These are phyloP conservation scores for Magallana angulata DNA, from an alignment of 1,140 invertebrate genomes.

Conservation along the genomic window DNA sequence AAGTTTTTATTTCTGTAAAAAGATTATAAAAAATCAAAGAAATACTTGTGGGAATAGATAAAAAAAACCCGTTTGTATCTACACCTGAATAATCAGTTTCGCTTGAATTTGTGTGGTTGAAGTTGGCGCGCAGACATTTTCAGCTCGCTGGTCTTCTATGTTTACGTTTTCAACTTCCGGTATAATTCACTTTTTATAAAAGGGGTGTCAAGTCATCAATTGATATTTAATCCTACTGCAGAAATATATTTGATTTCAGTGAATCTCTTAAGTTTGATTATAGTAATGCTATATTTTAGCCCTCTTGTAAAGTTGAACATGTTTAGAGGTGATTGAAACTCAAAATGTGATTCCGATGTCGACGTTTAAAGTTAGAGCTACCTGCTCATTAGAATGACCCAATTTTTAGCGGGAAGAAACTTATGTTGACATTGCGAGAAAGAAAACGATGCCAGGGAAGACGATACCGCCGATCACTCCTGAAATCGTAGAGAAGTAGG, in stretches of 20 bases:
- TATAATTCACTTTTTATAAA: neutral
- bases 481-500: constrained; percentile 25
- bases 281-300: no score
- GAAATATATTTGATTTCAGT: no score
- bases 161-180: constrained; percentile 6
- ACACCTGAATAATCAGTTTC: neutral
- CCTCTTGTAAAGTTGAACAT: no score
- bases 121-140: constrained; percentile 25
- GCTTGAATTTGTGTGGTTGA: neutral
- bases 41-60: no score
- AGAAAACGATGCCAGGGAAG: constrained; percentile 28
- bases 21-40: no score
- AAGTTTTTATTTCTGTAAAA: no score
- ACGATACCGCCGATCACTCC: constrained; percentile 8
- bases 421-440: neutral
- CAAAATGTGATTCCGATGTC: neutral
- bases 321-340: no score
- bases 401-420: constrained; percentile 1
- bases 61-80: no score
- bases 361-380: neutral
- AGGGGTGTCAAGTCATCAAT: neutral
- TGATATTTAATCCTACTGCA: no score
- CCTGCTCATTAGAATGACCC: neutral
- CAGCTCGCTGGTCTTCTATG: neutral
- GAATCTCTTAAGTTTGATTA: no score